Evolutionary conservation across 2,113 vertebrate species (phyloP).

Genomic region (Seriola aureovittata): DNA sequence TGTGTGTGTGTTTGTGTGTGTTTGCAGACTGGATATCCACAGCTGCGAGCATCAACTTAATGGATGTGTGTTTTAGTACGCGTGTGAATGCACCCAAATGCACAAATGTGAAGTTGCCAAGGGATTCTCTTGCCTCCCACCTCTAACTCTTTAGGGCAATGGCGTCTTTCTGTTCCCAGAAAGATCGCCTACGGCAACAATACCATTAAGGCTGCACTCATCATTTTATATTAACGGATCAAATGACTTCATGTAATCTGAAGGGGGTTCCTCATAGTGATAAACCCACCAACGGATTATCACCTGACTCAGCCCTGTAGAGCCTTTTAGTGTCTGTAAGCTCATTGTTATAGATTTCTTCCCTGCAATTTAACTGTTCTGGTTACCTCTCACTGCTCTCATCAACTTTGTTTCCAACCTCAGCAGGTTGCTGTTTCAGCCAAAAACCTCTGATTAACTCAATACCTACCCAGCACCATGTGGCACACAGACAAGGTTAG

Average conservation of each 20-base stretch:
- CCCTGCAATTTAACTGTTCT: neutral
- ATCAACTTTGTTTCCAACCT: neutral
- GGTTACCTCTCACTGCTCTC: neutral
- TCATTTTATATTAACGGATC: neutral
- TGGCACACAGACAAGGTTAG: neutral
- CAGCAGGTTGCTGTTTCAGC: neutral
- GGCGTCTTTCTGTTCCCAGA: too few relatives aligned
- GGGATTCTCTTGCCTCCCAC: neutral
- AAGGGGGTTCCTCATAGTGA: too few relatives aligned
- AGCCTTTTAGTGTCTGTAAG: neutral
- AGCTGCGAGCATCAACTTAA: slow-evolving; percentile 11
- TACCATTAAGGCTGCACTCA: neutral
- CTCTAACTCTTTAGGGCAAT: neutral
- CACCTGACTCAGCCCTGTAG: neutral
- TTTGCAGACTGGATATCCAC: slow-evolving; percentile 12
- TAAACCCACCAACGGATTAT: neutral
- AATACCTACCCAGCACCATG: neutral
- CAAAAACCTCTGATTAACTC: neutral
- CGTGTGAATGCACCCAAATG: neutral
- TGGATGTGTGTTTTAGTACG: neutral
- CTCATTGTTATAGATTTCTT: neutral
- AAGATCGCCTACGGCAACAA: neutral
- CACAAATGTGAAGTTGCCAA: neutral
- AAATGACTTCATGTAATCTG: neutral
- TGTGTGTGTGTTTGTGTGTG: slow-evolving; percentile 1